Evolutionary conservation across 2,113 vertebrate genomes (phyloP).

Genomic region (Atractosteus spatula): DNA sequence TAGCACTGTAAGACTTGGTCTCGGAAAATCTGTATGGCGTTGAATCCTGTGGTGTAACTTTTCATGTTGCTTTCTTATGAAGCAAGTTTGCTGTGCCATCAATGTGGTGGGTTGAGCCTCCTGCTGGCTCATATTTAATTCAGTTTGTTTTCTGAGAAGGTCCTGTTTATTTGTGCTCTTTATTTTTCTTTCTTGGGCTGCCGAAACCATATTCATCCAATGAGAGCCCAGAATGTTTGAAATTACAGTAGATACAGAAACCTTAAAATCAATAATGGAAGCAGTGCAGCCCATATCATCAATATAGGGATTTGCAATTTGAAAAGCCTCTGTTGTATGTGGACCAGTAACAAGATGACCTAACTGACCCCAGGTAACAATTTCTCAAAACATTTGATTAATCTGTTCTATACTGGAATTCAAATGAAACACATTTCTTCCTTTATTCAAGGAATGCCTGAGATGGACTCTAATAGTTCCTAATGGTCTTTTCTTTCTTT

Average conservation of each 20-base stretch:
- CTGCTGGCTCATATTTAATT: background rate
- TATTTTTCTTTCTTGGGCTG: background rate
- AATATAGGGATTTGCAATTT: background rate
- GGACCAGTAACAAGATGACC: background rate
- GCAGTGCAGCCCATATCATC: background rate
- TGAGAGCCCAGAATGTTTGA: background rate
- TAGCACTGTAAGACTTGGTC: too few species aligned
- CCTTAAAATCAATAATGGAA: background rate
- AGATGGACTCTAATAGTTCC: too few species aligned
- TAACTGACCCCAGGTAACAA: background rate
- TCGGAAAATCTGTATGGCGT: too few species aligned
- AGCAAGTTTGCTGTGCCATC: background rate
- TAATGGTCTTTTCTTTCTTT: too few species aligned
- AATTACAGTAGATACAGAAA: background rate
- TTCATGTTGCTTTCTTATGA: background rate
- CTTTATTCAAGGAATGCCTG: too few species aligned
- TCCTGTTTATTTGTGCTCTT: background rate
- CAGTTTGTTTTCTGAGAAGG: background rate
- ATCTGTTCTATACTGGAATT: too few species aligned
- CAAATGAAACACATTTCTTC: too few species aligned
- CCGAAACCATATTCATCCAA: background rate
- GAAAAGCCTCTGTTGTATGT: background rate
- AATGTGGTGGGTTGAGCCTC: background rate
- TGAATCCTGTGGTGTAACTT: too few species aligned
- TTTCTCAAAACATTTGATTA: too few species aligned